These are phyloP conservation scores for Conomelus anceps DNA, from an alignment of 2,888 invertebrate species.

Conservation along the genomic window DNA sequence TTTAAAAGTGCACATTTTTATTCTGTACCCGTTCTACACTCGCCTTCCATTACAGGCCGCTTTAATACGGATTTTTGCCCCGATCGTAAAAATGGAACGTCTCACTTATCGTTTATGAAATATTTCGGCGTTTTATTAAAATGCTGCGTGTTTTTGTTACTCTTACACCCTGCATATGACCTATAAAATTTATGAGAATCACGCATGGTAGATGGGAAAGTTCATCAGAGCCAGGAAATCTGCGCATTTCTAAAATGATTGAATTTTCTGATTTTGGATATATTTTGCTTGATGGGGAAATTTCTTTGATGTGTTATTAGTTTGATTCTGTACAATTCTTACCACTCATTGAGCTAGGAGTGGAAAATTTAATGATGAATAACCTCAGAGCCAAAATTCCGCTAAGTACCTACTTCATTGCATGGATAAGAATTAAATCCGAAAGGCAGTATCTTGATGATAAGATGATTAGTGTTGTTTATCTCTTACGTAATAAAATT, in stretches of 20 bases:
- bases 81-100: neutral
- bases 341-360: too few relatives aligned
- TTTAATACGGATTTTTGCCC: neutral
- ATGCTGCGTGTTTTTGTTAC: neutral
- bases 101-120: neutral
- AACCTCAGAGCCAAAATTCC: too few relatives aligned
- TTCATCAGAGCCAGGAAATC: neutral
- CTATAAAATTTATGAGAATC: neutral
- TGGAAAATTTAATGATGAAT: too few relatives aligned
- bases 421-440: too few relatives aligned
- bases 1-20: neutral
- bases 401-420: too few relatives aligned
- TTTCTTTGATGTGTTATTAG: neutral
- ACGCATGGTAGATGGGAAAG: neutral
- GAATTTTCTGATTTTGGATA: neutral
- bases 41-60: neutral
- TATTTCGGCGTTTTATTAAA: neutral
- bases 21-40: neutral
- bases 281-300: neutral
- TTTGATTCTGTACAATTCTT: too few relatives aligned
- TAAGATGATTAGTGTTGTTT: too few relatives aligned
- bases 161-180: neutral
- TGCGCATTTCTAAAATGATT: neutral
- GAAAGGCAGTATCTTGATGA: too few relatives aligned
- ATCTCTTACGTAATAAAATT: too few relatives aligned